Evolutionary conservation across 2,113 vertebrate genomes (phyloP).

Genomic region (Nibea coibor): DNA sequence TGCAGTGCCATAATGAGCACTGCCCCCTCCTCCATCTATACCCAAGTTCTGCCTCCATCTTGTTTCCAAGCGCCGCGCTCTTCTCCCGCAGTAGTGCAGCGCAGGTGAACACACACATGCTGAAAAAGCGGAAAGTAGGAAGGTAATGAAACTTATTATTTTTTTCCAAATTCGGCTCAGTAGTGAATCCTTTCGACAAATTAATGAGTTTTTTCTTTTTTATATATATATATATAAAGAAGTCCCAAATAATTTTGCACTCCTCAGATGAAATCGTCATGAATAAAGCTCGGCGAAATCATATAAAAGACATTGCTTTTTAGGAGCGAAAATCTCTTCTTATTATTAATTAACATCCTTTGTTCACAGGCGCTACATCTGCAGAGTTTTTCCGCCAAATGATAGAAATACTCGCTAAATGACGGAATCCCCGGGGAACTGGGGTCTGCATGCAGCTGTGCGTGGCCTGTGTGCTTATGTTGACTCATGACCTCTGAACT

Average conservation of each 20-base stretch:
- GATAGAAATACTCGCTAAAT: slow-evolving; percentile 32
- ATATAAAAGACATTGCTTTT: neutral
- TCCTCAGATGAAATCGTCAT: slow-evolving; percentile 26
- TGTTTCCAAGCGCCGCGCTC: slow-evolving; percentile 23
- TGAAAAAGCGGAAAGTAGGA: slow-evolving; percentile 23
- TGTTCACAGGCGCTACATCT: slow-evolving; percentile 22
- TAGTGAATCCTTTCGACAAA: slow-evolving; percentile 16
- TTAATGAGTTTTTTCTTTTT: neutral
- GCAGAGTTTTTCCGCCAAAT: slow-evolving; percentile 10
- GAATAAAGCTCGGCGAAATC: slow-evolving; percentile 12
- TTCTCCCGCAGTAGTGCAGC: neutral
- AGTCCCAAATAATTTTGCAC: neutral
- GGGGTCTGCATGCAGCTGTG: slow-evolving; percentile 72
- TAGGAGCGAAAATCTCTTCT: neutral
- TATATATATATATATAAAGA: neutral
- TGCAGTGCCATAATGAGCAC: slow-evolving; percentile 67
- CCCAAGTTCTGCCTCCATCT: slow-evolving; percentile 24
- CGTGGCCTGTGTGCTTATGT: slow-evolving; percentile 61
- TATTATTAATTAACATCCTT: slow-evolving; percentile 36
- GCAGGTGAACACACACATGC: slow-evolving; percentile 14
- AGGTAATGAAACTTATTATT: neutral
- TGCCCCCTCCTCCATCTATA: slow-evolving; percentile 37
- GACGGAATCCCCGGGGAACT: slow-evolving; percentile 45
- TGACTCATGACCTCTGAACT: slow-evolving; percentile 75
- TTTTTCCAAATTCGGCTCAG: slow-evolving; percentile 12